Evolutionary conservation across 2,888 invertebrate species (phyloP).

Genomic region (Drosophila aldrichi): DNA sequence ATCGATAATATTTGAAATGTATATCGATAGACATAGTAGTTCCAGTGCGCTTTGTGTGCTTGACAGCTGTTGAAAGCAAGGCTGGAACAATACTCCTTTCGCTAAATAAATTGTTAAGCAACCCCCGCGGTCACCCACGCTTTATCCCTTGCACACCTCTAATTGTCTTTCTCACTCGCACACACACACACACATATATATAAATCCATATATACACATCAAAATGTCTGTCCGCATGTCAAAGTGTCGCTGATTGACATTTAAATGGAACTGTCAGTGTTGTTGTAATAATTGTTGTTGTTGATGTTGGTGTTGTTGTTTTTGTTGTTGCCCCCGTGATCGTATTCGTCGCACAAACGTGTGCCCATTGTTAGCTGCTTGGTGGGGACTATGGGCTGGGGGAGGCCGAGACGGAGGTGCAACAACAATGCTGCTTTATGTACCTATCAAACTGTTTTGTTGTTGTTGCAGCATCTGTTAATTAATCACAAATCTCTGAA

Average conservation of each 20-base stretch:
- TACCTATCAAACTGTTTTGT: constrained; percentile 38
- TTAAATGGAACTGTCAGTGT: constrained; percentile 73
- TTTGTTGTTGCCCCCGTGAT: constrained; percentile 35
- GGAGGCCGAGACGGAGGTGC: not conserved
- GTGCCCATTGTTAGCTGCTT: constrained; percentile 48
- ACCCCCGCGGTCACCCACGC: constrained; percentile 8
- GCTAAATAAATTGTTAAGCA: constrained; percentile 13
- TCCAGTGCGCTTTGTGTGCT: not conserved
- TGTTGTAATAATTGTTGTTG: constrained; percentile 33
- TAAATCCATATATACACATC: constrained; percentile 14
- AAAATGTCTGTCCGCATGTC: constrained; percentile 51
- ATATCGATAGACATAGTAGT: not conserved
- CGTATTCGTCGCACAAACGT: constrained; percentile 49
- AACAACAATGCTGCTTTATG: constrained; percentile 44
- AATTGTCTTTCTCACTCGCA: constrained; percentile 13
- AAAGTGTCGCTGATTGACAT: constrained; percentile 72
- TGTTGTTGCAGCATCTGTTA: constrained; percentile 44
- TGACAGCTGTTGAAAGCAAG: not conserved
- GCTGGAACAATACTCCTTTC: not conserved
- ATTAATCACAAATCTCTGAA: constrained; percentile 58
- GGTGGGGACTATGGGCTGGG: not conserved
- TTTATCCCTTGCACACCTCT: constrained; percentile 8
- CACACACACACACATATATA: constrained; percentile 25
- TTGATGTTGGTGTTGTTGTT: not conserved
- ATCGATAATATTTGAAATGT: not conserved